Conservation (phyloP, 2,113 vertebrate species). For the Myrmecobius fasciatus region DNA sequence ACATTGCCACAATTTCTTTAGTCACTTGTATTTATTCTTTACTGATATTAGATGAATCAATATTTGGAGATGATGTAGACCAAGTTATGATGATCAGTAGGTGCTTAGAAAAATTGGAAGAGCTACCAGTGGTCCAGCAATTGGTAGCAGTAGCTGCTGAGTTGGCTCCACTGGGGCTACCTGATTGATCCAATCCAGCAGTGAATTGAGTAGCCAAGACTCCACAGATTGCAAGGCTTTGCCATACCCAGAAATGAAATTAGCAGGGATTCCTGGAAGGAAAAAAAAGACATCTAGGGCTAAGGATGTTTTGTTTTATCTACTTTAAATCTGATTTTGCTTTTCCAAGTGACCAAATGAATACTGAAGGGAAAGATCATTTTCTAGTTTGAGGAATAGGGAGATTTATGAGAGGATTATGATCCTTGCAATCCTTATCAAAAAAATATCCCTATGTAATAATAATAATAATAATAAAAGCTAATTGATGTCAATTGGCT, state of each 20-base stretch:
- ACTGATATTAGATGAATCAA: background rate
- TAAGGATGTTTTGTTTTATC: background rate
- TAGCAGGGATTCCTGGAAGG: background rate
- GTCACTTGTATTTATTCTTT: background rate
- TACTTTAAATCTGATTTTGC: background rate
- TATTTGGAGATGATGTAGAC: background rate
- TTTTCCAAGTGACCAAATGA: background rate
- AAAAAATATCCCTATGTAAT: background rate
- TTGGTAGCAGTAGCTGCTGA: background rate
- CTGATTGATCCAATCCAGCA: background rate
- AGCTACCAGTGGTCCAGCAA: background rate
- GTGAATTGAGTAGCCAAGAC: background rate
- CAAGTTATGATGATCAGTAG: background rate
- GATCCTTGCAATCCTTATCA: background rate
- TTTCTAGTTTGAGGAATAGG: background rate
- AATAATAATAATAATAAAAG: too few relatives aligned
- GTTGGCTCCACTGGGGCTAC: background rate
- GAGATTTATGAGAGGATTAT: background rate
- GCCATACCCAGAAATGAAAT: background rate
- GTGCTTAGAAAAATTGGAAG: background rate
- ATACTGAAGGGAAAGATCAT: background rate
- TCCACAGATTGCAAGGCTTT: too few relatives aligned
- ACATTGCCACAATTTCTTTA: background rate
- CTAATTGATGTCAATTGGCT: background rate
- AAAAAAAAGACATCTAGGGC: background rate